These are phyloP conservation scores for Lithobates pipiens DNA, from an alignment of 2,797 vertebrate genomes.

Conservation along the genomic window DNA sequence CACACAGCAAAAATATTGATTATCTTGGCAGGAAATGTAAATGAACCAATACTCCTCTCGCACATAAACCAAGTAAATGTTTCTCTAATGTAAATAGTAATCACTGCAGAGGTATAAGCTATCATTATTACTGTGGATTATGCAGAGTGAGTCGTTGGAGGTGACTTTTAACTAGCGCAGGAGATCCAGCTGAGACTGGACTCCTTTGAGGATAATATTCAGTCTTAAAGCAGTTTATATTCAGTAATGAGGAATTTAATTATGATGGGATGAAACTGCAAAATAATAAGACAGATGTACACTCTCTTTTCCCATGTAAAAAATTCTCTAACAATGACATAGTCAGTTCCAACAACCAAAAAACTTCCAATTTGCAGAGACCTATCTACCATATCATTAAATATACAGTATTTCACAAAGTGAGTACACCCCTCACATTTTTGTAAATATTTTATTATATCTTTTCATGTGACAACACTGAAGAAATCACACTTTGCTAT, in stretches of 20 bases:
- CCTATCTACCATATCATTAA: not conserved
- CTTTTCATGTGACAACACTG: too few species aligned
- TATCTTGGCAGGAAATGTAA: constrained; percentile 40
- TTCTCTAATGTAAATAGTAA: constrained; percentile 10
- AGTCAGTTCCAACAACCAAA: not conserved
- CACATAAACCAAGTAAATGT: constrained; percentile 31
- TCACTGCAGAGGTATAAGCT: not conserved
- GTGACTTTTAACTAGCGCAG: constrained; percentile 30
- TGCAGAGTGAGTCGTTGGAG: constrained; percentile 18
- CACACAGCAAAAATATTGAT: constrained; percentile 45
- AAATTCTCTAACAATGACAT: not conserved
- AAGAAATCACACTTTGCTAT: too few species aligned
- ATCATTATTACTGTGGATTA: constrained; percentile 22
- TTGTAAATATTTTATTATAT: too few species aligned
- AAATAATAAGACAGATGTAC: constrained; percentile 13
- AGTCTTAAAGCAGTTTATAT: constrained; percentile 33
- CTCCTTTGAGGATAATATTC: constrained; percentile 28
- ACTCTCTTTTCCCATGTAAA: not conserved
- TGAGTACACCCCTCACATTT: too few species aligned
- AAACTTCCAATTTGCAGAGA: not conserved
- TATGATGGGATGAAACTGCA: constrained; percentile 19
- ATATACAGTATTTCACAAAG: too few species aligned
- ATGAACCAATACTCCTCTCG: not conserved
- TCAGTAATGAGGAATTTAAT: constrained; percentile 25
- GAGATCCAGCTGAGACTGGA: constrained; percentile 17